These are phyloP conservation scores for Caenorhabditis macrosperma DNA, from an alignment of 2,888 invertebrate species.

Conservation along the genomic window DNA sequence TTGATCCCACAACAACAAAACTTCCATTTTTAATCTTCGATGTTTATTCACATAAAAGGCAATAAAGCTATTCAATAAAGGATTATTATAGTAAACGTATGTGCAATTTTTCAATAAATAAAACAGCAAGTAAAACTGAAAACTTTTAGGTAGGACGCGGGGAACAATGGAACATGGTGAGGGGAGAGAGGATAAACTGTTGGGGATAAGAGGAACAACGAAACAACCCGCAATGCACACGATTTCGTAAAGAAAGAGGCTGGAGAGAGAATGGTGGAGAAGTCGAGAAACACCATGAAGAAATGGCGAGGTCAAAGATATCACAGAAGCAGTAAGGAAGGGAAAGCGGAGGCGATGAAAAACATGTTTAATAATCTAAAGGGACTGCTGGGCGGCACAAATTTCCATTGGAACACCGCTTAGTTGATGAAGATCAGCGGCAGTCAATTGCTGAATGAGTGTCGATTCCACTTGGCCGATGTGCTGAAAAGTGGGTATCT, in stretches of 20 bases:
- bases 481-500: conserved; percentile 60
- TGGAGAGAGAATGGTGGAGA: background rate
- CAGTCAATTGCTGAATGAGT: conserved; percentile 64
- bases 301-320: background rate
- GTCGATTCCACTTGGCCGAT: conserved; percentile 69
- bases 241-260: conserved; percentile 19
- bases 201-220: conserved; percentile 3
- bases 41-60: too few species aligned
- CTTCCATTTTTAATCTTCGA: too few species aligned
- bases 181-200: background rate
- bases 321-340: background rate
- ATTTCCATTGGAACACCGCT: conserved; percentile 72
- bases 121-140: too few species aligned
- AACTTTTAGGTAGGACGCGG: conserved; percentile 13
- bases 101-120: too few species aligned
- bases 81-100: too few species aligned
- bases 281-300: background rate
- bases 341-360: background rate
- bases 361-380: conserved; percentile 30
- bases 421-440: conserved; percentile 64
- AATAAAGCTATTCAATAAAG: too few species aligned
- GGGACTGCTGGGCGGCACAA: conserved; percentile 54
- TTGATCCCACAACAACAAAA: too few species aligned
- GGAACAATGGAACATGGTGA: background rate
- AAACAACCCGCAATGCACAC: conserved; percentile 35